These are phyloP conservation scores for Lamprologus lemairii DNA, from an alignment of 2,113 vertebrate species.

Conservation along the genomic window DNA sequence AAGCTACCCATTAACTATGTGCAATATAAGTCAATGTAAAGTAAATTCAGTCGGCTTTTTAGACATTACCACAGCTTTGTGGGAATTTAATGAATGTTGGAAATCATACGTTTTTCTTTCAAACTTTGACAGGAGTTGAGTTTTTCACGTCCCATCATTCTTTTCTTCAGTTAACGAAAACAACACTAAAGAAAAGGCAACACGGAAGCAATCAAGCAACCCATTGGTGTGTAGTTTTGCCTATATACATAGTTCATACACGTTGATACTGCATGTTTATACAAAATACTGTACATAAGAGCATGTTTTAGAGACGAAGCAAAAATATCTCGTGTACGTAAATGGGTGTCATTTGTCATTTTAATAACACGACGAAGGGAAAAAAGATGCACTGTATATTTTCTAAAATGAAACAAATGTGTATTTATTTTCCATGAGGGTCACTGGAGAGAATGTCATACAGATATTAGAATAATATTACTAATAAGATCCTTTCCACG, in stretches of 20 bases:
- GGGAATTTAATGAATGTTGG: conserved; percentile 32
- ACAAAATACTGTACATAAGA: conserved; percentile 78
- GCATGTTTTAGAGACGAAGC: conserved; percentile 82
- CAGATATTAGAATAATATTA: conserved; percentile 59
- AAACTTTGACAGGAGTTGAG: not conserved
- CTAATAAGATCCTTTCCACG: conserved; percentile 67
- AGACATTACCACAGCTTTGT: not conserved
- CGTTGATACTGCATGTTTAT: conserved; percentile 83
- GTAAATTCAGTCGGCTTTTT: conserved; percentile 14
- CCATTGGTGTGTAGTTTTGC: conserved; percentile 74
- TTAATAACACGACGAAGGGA: conserved; percentile 66
- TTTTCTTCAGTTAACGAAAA: conserved; percentile 39
- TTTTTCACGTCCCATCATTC: conserved; percentile 2
- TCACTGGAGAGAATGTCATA: conserved; percentile 72
- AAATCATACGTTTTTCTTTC: conserved; percentile 7
- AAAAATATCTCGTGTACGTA: conserved; percentile 76
- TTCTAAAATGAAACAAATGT: conserved; percentile 71
- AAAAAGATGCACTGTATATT: conserved; percentile 77
- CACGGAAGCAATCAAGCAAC: conserved; percentile 68
- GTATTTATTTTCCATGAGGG: conserved; percentile 75
- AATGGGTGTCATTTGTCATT: conserved; percentile 77
- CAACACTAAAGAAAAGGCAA: conserved; percentile 69
- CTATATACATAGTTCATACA: conserved; percentile 75
- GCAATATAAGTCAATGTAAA: conserved; percentile 6
- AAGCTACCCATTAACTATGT: conserved; percentile 9